Evolutionary conservation across 2,888 invertebrate genomes (phyloP).

Genomic region (Mythimna loreyi): DNA sequence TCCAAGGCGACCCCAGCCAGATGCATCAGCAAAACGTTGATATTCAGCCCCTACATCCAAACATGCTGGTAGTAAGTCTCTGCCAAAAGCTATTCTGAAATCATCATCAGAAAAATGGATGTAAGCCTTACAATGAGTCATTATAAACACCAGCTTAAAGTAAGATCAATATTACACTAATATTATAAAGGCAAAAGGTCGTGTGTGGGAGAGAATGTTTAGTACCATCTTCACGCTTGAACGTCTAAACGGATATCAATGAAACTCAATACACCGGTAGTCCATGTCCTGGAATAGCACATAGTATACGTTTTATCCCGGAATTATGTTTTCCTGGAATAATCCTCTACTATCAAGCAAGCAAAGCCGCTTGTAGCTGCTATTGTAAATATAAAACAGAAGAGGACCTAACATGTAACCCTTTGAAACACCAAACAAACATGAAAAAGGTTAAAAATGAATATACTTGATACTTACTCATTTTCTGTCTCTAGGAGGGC

Average conservation of each 20-base stretch:
- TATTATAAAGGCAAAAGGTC: too few species aligned
- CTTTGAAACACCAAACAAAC: slow-evolving; percentile 5
- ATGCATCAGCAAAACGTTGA: slow-evolving; percentile 20
- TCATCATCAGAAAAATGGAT: neutral
- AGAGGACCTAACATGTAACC: neutral
- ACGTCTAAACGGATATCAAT: too few species aligned
- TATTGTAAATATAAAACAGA: neutral
- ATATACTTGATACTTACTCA: slow-evolving; percentile 41
- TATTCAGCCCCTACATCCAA: slow-evolving; percentile 12
- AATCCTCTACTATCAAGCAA: too few species aligned
- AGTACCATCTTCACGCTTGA: too few species aligned
- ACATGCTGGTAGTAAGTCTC: slow-evolving; percentile 51
- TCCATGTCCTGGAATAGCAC: too few species aligned
- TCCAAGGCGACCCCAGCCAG: slow-evolving; percentile 58
- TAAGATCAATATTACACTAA: neutral
- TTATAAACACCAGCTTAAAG: neutral
- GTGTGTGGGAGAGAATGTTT: too few species aligned
- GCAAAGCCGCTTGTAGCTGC: too few species aligned
- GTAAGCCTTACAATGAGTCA: neutral
- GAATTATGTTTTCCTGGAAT: too few species aligned
- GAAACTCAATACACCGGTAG: too few species aligned
- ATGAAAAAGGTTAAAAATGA: neutral
- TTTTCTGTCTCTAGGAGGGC: slow-evolving; percentile 70
- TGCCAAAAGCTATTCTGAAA: slow-evolving; percentile 56
- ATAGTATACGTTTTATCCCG: too few species aligned